Evolutionary conservation across 2,113 vertebrate species (phyloP).

Genomic region (Cyanoderma ruficeps): DNA sequence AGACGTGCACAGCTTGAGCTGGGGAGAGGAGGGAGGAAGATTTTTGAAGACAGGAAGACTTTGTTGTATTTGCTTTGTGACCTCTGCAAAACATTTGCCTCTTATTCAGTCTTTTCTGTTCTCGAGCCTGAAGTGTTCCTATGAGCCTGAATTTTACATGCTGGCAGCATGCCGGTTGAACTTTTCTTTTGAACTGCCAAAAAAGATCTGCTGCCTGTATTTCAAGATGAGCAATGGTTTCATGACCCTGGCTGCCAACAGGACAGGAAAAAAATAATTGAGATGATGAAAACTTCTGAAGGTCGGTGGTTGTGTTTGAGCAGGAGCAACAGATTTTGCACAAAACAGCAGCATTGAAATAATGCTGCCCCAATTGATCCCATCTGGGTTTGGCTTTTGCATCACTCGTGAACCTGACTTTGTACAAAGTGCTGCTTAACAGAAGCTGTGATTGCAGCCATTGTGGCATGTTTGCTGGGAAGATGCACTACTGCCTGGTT

Average conservation of each 20-base stretch:
- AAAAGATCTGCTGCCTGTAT: conserved; percentile 6
- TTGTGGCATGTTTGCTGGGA: neutral
- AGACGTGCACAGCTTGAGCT: conserved; percentile 28
- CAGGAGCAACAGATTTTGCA: neutral
- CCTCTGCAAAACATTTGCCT: conserved; percentile 23
- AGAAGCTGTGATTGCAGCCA: neutral
- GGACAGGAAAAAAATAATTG: neutral
- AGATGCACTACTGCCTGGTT: neutral
- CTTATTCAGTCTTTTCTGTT: neutral
- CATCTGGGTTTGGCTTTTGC: neutral
- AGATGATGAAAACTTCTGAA: neutral
- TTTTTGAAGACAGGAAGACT: neutral
- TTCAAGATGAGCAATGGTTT: conserved; percentile 8
- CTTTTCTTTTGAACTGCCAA: conserved; percentile 19
- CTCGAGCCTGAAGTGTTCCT: neutral
- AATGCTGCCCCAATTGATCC: fast-evolving
- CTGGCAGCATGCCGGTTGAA: neutral
- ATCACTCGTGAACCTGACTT: fast-evolving
- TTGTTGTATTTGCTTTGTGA: conserved; percentile 11
- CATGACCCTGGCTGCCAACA: neutral
- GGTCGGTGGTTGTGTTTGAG: neutral
- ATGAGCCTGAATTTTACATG: neutral
- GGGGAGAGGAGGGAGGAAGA: neutral
- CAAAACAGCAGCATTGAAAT: neutral
- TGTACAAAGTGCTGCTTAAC: neutral